Evolutionary conservation across 1,140 invertebrate species (phyloP), one percentile per base, ranked within the genome.

Genomic region (Psix sp.): DNA sequence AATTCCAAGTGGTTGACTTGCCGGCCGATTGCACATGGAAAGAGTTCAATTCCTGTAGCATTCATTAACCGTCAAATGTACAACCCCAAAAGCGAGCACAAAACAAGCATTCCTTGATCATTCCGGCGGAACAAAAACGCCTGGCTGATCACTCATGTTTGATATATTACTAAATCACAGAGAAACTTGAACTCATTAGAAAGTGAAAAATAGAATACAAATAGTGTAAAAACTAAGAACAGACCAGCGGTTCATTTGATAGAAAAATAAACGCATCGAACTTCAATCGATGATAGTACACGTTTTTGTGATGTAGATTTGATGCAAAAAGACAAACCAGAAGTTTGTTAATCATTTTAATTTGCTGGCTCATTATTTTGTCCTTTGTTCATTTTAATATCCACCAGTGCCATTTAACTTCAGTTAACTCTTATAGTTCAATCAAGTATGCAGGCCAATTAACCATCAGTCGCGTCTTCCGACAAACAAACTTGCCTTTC

Each of bases 1-100:
- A 81, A 85, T 85, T 84, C 84, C 84, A 79, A 79, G 78, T 78
- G 79, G 73, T 60, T 73, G 79, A 74, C 79, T 80, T 74, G 78
- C 68, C 76, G 74, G 59, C 68, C 76, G 63, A 74, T 77, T 72
- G 76, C 76, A 67, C 73, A 74, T 59, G 68, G 80, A 77, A 80
- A 81, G 78, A 82, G 81, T 82, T 82, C 80, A 79, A 82, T 60
- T 78, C 74, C 62, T 77, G 75, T 74, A 66, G 35, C 73, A 65
- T 75, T 66, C 73, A 70, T 65, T 75, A 75, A 75, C 59, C 65
- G 52, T 54, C 54, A 63, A 54, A 67, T 59, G 21, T 24, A 40
- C 62, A 60, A 65, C 51, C 46, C 48, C 39, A 39, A 76, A 67
- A 67, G 62, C 51, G 65, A 67, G 63, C 54, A 46, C 62, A 65